Base-by-base conservation (phyloP, 2,888 invertebrate genomes). In the Diogma glabrata region DNA sequence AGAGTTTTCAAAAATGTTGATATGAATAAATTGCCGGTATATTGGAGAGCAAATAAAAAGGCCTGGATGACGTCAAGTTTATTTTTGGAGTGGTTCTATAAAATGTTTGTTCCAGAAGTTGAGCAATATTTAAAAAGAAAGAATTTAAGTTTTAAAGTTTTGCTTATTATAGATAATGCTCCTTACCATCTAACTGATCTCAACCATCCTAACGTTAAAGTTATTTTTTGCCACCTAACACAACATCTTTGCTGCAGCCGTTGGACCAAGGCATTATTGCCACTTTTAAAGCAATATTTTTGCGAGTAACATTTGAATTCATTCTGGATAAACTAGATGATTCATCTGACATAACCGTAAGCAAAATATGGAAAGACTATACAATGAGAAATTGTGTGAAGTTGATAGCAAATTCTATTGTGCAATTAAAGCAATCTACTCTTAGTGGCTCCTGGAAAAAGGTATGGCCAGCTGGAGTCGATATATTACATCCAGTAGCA, bases 1-100 rank as follows among this genome's bases (percentile, higher is more conserved):
- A 20, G 45, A 20, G 45, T n/a, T 45, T 45, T 22, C n/a, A 45
- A 45, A 40, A 45, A 45, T 43, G 9, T 43, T n/a, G 43, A 43
- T 43, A 43, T 20, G 22, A 43, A 22, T 43, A 43, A 43, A 43
- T 43, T 43, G 23, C 43, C 43, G 20, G 22, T 43, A 43, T 43
- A 43, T 43, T 43, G 23, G 43, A 22, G 43, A 7, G n/a, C 23
- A 43, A 43, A 43, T 22, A 14, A 22, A 43, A 43, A 43, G 22
- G 22, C 43, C 12, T 43, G 22, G 43, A 22, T 43, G 43, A 43
- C 43, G 22, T 22, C 43, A 43, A 20, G 20, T 9, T 3, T 38
- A 4, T 38, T 38, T 38, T 19, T 9, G 20, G 19, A 38, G 20
- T 38, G 19, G 38, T 38, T 38, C 20, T 17, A 17, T 20, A 12